Evolutionary conservation across 1,140 invertebrate species (phyloP), one percentile per base, ranked within the genome.

Genomic region (Zeugodacus cucurbitae): DNA sequence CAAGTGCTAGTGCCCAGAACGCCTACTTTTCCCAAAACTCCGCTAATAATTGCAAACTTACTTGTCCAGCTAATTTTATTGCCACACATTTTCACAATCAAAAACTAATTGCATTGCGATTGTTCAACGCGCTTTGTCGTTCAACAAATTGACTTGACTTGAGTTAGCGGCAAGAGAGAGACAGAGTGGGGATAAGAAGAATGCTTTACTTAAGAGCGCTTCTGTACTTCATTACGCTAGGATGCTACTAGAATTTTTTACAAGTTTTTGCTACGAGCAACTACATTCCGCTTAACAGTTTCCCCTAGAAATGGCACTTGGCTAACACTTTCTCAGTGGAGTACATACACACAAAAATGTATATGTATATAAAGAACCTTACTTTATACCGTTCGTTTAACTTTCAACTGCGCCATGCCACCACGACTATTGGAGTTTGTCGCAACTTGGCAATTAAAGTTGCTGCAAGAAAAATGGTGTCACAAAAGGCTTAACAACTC

Each of bases 371-470:
- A 48, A 48, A 7, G 48, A 54, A 54, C 2, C 14, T 54, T 54
- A 54, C 48, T 54, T 54, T 54, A 54, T 54, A 17, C 14, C 48
- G 48, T 17, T 54, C 48, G 48, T 54, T 54, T 54, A 54, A 54
- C 48, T 54, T 54, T 54, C 48, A 54, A 17, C 17, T 54, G 48
- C 48, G 11, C 11, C 48, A 54, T 54, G 14, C 48, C 48, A 54
- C 48, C 48, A 54, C 48, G 48, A 54, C 48, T 54, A 54, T 54
- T 17, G 64, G 26, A 67, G 67, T n/a, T 74, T 74, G 67, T 74
- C 67, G 67, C 67, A 74, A 74, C 34, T 74, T 74, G 67, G 32
- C 67, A 74, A 74, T 74, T 74, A 74, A 74, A 74, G 67, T 74
- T 74, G 67, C 17, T 32, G 67, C 67, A 74, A 74, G 67, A 41